A percentile compares a stretch with the other conserved stretches of the same genome.
phyloP scores from a whole-genome alignment of 2,888 invertebrate genomes.

The Andrena trimmerana region DNA sequence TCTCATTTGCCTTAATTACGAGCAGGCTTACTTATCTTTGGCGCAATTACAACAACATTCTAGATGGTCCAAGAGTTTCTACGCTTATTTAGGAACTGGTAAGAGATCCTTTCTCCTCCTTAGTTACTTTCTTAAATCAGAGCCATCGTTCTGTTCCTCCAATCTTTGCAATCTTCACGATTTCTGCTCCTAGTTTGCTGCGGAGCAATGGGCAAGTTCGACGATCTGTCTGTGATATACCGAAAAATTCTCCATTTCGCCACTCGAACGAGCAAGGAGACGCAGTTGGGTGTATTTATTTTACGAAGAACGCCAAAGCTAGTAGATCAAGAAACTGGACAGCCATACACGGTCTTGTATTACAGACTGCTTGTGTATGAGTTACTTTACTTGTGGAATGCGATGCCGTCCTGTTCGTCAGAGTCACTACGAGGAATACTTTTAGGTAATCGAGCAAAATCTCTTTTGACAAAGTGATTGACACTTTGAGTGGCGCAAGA shows the following conservation, averaged over 20 bases:
- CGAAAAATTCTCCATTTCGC: slow-evolving; percentile 83
- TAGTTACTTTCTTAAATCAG: not conserved
- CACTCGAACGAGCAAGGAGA: slow-evolving; percentile 73
- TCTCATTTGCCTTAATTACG: slow-evolving; percentile 88
- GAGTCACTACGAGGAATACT: slow-evolving; percentile 84
- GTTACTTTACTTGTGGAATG: slow-evolving; percentile 90
- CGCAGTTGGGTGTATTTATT: slow-evolving; percentile 82
- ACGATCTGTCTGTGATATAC: slow-evolving; percentile 81
- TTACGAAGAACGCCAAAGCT: slow-evolving; percentile 79
- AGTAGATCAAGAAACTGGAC: slow-evolving; percentile 71
- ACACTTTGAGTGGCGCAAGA: not conserved
- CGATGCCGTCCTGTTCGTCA: slow-evolving; percentile 87
- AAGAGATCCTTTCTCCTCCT: slow-evolving; percentile 4
- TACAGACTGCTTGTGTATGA: slow-evolving; percentile 88
- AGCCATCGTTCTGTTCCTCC: too few relatives aligned
- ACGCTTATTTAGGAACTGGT: slow-evolving; percentile 87
- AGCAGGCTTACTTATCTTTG: slow-evolving; percentile 86
- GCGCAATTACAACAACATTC: slow-evolving; percentile 87
- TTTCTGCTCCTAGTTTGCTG: slow-evolving; percentile 83
- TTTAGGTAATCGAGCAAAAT: slow-evolving; percentile 80
- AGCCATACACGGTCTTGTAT: slow-evolving; percentile 79
- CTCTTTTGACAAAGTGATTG: not conserved
- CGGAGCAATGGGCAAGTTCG: slow-evolving; percentile 85
- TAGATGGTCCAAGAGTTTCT: slow-evolving; percentile 89
- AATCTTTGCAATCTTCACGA: too few relatives aligned